Evolutionary conservation across 2,113 vertebrate species (phyloP).

Genomic region (Opisthocomus hoazin): DNA sequence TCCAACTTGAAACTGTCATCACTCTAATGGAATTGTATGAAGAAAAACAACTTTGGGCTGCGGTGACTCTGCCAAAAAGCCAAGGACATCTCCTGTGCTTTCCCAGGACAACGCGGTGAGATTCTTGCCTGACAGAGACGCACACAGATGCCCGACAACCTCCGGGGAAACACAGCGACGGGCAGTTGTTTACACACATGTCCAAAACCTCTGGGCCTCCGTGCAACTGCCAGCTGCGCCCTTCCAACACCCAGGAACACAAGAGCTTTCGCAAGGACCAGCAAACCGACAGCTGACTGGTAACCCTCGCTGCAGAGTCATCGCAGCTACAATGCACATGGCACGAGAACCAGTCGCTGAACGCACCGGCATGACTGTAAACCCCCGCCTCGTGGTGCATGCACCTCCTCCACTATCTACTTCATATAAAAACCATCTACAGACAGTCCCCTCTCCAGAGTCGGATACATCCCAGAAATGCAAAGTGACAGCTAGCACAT

Average conservation of each 20-base stretch:
- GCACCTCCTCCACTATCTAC: not conserved
- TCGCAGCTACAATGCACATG: rapidly evolving
- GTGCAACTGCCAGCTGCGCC: not conserved
- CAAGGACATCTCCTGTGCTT: slow-evolving; percentile 16
- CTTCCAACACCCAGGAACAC: not conserved
- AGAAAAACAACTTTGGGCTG: slow-evolving; percentile 19
- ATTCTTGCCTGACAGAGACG: not conserved
- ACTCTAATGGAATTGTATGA: slow-evolving; percentile 47
- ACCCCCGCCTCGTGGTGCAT: not conserved
- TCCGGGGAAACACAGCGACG: not conserved
- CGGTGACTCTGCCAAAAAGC: slow-evolving; percentile 28
- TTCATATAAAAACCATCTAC: not conserved
- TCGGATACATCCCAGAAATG: not conserved
- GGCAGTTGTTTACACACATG: not conserved
- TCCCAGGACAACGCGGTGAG: not conserved
- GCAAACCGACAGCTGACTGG: not conserved
- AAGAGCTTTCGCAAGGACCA: not conserved
- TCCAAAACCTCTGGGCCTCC: not conserved
- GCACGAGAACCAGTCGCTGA: not conserved
- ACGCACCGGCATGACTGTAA: rapidly evolving
- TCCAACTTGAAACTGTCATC: slow-evolving; percentile 59
- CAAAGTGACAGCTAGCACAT: slow-evolving; percentile 13
- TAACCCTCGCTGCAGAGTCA: not conserved
- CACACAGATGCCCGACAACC: not conserved
- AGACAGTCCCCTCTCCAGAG: not conserved